phyloP scores from a whole-genome alignment of 2,888 invertebrate species.

The Uloborus plumipes region DNA sequence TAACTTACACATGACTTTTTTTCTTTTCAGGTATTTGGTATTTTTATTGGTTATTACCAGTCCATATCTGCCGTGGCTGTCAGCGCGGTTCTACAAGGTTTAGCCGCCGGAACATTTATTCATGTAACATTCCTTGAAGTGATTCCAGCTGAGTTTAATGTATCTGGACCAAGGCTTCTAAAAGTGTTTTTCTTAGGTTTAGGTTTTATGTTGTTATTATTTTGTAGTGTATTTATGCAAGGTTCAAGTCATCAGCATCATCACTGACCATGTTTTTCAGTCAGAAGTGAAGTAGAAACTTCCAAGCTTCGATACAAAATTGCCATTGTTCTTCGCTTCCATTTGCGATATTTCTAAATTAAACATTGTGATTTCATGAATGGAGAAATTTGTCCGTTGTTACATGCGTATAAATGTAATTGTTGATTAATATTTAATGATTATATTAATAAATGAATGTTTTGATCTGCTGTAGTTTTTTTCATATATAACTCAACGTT shows the following conservation, averaged over 20 bases:
- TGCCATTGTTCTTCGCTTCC: too few relatives aligned
- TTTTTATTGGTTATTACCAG: constrained; percentile 65
- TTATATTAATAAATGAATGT: too few relatives aligned
- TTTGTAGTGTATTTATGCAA: constrained; percentile 46
- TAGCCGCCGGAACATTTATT: constrained; percentile 70
- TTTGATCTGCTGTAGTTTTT: too few relatives aligned
- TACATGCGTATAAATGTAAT: too few relatives aligned
- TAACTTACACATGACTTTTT: background rate
- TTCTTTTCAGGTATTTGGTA: constrained; percentile 61
- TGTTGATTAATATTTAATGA: too few relatives aligned
- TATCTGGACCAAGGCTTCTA: constrained; percentile 56
- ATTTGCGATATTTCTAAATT: too few relatives aligned
- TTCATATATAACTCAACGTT: too few relatives aligned
- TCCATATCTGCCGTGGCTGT: constrained; percentile 65
- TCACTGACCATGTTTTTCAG: too few relatives aligned
- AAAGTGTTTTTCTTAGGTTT: constrained; percentile 68
- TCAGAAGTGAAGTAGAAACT: too few relatives aligned
- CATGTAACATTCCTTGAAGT: constrained; percentile 70
- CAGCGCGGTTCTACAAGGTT: constrained; percentile 68
- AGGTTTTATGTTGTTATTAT: constrained; percentile 66
- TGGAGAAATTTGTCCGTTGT: too few relatives aligned
- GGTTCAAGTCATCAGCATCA: constrained; percentile 15
- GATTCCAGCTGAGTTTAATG: constrained; percentile 67
- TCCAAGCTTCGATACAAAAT: too few relatives aligned
- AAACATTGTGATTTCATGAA: too few relatives aligned